phyloP scores from a whole-genome alignment of 2,797 vertebrate genomes.

The Galago senegalensis region DNA sequence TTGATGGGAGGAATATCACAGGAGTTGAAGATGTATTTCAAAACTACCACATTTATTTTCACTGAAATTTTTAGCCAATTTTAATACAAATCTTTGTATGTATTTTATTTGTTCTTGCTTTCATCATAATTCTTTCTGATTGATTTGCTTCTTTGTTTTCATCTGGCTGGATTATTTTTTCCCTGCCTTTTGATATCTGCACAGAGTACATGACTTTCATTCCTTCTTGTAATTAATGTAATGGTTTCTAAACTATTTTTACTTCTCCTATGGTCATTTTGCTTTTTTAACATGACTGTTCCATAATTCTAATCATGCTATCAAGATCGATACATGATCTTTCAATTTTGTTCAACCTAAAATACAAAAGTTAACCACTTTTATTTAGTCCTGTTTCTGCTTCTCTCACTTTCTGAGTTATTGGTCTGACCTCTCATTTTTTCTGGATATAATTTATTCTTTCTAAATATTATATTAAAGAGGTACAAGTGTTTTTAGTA shows the following conservation, averaged over 20 bases:
- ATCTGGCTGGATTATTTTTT: not conserved
- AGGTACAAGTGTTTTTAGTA: not conserved
- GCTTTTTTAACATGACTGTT: not conserved
- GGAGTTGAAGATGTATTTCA: not conserved
- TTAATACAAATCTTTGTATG: not conserved
- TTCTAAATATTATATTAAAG: not conserved
- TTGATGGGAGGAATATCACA: not conserved
- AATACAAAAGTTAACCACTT: not conserved
- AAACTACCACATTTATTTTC: not conserved
- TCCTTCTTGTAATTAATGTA: not conserved
- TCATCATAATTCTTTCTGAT: not conserved
- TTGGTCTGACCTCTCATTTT: not conserved
- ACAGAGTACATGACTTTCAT: not conserved
- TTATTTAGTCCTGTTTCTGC: not conserved
- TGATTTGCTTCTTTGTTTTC: not conserved
- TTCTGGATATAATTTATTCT: not conserved
- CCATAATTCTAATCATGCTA: not conserved
- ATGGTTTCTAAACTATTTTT: not conserved
- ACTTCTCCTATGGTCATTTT: not conserved
- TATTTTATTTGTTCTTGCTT: not conserved
- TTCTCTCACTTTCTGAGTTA: not conserved
- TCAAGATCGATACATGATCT: not conserved
- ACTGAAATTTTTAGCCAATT: not conserved
- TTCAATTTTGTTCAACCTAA: not conserved
- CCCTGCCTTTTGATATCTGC: not conserved